These are phyloP conservation scores for Salvelinus namaycush DNA, from an alignment of 2,113 vertebrate species.

Conservation along the genomic window DNA sequence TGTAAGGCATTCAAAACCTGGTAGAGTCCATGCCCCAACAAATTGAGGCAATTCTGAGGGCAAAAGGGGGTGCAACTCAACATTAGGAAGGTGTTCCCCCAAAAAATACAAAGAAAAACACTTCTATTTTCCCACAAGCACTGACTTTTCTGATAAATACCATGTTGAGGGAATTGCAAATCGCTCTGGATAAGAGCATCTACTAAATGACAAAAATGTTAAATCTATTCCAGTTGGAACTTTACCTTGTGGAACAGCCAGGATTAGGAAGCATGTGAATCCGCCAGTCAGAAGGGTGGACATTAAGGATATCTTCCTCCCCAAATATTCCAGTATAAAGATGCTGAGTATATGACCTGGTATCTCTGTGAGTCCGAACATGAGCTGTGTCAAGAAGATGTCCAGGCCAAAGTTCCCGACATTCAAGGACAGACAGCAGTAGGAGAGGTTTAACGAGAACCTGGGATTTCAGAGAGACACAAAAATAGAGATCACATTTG, in stretches of 20 bases:
- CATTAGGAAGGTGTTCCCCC: too few relatives aligned
- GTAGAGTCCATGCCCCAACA: too few relatives aligned
- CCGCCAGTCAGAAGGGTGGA: constrained; percentile 47
- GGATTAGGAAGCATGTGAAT: constrained; percentile 50
- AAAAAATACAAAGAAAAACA: too few relatives aligned
- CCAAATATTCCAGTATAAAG: constrained; percentile 62
- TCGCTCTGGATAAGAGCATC: too few relatives aligned
- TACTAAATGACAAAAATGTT: too few relatives aligned
- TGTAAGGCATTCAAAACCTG: too few relatives aligned
- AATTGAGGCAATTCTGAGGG: too few relatives aligned
- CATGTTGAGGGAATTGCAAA: too few relatives aligned
- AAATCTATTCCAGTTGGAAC: not conserved
- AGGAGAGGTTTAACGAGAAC: constrained; percentile 67
- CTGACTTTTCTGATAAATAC: too few relatives aligned
- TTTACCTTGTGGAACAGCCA: constrained; percentile 68
- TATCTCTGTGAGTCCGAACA: constrained; percentile 62
- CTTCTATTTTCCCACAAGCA: too few relatives aligned
- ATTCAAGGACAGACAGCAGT: constrained; percentile 61
- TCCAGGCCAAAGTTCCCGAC: constrained; percentile 55
- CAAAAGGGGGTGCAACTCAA: too few relatives aligned
- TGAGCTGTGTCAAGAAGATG: constrained; percentile 51
- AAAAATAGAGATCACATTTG: not conserved
- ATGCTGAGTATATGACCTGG: constrained; percentile 62
- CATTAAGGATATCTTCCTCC: constrained; percentile 61
- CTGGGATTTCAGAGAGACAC: constrained; percentile 44